Evolutionary conservation across 2,888 invertebrate genomes (phyloP), one percentile per base, ranked within the genome.

Genomic region (Globia sparganii): DNA sequence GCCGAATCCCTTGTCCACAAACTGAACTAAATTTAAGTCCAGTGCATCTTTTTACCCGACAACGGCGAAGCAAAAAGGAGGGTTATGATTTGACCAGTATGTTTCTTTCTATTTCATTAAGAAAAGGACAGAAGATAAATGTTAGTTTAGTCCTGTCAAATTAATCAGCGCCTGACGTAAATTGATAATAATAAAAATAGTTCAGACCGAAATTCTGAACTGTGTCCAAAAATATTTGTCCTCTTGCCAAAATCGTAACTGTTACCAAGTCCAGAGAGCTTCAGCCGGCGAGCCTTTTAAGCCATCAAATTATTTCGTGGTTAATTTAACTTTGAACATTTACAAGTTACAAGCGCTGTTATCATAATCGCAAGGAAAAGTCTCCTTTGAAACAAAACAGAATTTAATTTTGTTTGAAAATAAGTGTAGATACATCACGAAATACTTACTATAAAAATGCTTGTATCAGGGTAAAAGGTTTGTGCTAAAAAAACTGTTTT

Each of bases 261-360:
- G 53, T 43, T 28, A 59, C 65, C 18, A 53, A 69, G 40, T 25
- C n/a, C 43, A 37, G n/a, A n/a, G 53, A 56, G 53, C 67, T 49
- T 59, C 11, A 31, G 28, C 28, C 31, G 0, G 56, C 46, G 13
- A 61, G 62, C 70, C 61, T 69, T 82, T 72, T 46, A 72, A 40
- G 62, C 61, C 59, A 40, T 73, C 77, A 83, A 83, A 83, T 83
- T 71, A 80, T 84, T 71, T 77, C 68, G 83, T 40, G 83, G 80
- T 74, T 77, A 73, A 83, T 83, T 84, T 74, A 83, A 84, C 84
- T 83, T 83, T 80, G 64, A 13, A 61, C 83, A 83, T 83, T 83
- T 71, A 34, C 77, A 61, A 68, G 77, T 77, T 73, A 25, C 61
- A 43, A 77, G 72, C 31, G 53, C 37, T 71, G 73, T 73, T 73